Base-by-base conservation (phyloP, 1,140 invertebrate species). In the Bombus polaris region DNA sequence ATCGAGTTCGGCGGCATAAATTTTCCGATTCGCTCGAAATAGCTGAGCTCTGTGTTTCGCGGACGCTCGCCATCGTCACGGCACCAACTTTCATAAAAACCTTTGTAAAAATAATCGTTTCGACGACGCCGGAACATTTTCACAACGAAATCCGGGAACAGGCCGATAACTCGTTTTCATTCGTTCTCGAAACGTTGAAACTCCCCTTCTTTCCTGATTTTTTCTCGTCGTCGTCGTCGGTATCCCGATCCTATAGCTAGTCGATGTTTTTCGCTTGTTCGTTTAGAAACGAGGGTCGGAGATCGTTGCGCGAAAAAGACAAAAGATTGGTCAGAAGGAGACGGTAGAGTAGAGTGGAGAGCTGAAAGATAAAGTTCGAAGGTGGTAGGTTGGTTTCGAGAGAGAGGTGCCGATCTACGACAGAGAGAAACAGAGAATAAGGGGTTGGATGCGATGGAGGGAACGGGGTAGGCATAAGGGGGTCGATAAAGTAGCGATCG, bases 401-500 rank as follows among this genome's bases (percentile, higher is more conserved):
- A 6, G 82, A 84, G 74, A 71, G 74, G 44, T 5, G 13, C 44
- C 44, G 44, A 47, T 47, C 44, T 15, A 47, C 44, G 28, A 42
- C 28, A 42, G 22, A 65, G 82, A 72, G 83, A 25, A 42, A 73
- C 13, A 28, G n/a, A 4, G 42, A 47, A 71, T 28, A 88, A 81
- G 47, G 80, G 62, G 81, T 72, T 65, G 84, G 57, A 65, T 79
- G 80, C 82, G 88, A 87, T 22, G 80, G 25, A 78, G 80, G 75
- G 73, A 66, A 84, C 83, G 72, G 84, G 81, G 72, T 53, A 75
- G 90, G 92, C 88, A 90, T 93, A 93, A 94, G 91, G 92, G 92
- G 93, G 93, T 95, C 95, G 95, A 95, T 95, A 95, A 95, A 95
- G 95, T 95, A 95, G 95, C 93, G 94, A 95, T 95, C 94, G 94